Conservation (phyloP, 1,140 invertebrate species). For the Metopolophium dirhodum region DNA sequence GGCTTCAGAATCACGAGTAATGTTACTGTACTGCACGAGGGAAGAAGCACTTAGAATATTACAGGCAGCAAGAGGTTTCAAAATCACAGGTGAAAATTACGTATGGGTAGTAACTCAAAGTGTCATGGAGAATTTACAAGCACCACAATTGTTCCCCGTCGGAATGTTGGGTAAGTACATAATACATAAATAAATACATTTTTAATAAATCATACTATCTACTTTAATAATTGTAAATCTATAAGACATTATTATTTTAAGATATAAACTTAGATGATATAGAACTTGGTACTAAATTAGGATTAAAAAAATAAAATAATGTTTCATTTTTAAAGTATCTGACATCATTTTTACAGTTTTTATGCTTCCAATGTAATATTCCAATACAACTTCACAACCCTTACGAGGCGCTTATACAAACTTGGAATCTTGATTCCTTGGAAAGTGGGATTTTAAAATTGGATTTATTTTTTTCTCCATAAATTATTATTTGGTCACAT, state of each 20-base stretch:
- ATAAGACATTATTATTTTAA: not conserved
- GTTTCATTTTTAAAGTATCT: too few relatives aligned
- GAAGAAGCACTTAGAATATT: slow-evolving; percentile 87
- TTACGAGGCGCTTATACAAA: too few relatives aligned
- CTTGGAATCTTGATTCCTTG: too few relatives aligned
- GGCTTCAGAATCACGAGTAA: slow-evolving; percentile 89
- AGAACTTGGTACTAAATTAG: not conserved
- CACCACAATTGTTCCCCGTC: slow-evolving; percentile 84
- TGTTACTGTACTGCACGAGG: slow-evolving; percentile 89
- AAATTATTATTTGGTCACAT: too few relatives aligned
- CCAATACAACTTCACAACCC: too few relatives aligned
- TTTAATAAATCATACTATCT: not conserved
- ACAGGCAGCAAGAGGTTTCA: slow-evolving; percentile 77
- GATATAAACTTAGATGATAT: not conserved
- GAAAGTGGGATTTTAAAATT: too few relatives aligned
- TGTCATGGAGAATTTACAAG: slow-evolving; percentile 80
- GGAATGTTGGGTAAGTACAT: slow-evolving; percentile 85
- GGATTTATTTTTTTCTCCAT: too few relatives aligned
- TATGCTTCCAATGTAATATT: too few relatives aligned
- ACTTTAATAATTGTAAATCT: not conserved
- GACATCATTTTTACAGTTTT: too few relatives aligned
- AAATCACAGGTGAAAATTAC: slow-evolving; percentile 92
- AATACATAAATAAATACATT: not conserved
- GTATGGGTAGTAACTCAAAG: slow-evolving; percentile 97
- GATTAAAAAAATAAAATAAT: not conserved